phyloP scores from a whole-genome alignment of 2,888 invertebrate species.

The Malacosoma neustria region DNA sequence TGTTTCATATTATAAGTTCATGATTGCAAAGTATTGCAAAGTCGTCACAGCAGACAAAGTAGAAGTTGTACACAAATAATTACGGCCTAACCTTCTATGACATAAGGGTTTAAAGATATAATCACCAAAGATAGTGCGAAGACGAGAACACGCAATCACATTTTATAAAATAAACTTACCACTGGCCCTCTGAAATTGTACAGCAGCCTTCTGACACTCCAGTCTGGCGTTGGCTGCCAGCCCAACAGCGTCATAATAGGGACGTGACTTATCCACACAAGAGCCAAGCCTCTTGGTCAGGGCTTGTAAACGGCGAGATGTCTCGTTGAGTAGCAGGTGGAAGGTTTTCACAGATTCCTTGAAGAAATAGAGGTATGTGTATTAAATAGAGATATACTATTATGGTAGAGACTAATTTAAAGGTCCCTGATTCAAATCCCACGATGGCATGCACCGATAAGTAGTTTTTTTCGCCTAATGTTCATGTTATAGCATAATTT shows the following conservation, averaged over 20 bases:
- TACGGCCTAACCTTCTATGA: no score
- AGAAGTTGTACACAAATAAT: no score
- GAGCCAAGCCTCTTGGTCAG: slow-evolving; percentile 87
- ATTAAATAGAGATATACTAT: slow-evolving; percentile 4
- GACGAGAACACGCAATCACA: background rate
- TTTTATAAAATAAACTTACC: slow-evolving; percentile 61
- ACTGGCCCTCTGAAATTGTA: slow-evolving; percentile 92
- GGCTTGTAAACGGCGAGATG: slow-evolving; percentile 86
- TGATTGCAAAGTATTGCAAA: no score
- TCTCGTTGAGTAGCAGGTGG: slow-evolving; percentile 88
- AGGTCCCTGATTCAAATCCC: no score
- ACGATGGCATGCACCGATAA: no score
- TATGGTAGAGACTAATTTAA: no score
- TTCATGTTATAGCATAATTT: no score
- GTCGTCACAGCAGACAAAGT: no score
- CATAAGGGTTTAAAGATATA: no score
- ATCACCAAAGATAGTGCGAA: no score
- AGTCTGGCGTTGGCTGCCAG: slow-evolving; percentile 84
- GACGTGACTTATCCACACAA: slow-evolving; percentile 91
- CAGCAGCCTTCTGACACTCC: slow-evolving; percentile 93
- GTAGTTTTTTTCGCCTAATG: no score
- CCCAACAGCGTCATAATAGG: slow-evolving; percentile 90
- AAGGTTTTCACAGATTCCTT: slow-evolving; percentile 96
- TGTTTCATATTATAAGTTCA: no score
- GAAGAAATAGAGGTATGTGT: background rate